These are phyloP conservation scores for Brevimyrus niger DNA, from an alignment of 2,113 vertebrate species.

Conservation along the genomic window DNA sequence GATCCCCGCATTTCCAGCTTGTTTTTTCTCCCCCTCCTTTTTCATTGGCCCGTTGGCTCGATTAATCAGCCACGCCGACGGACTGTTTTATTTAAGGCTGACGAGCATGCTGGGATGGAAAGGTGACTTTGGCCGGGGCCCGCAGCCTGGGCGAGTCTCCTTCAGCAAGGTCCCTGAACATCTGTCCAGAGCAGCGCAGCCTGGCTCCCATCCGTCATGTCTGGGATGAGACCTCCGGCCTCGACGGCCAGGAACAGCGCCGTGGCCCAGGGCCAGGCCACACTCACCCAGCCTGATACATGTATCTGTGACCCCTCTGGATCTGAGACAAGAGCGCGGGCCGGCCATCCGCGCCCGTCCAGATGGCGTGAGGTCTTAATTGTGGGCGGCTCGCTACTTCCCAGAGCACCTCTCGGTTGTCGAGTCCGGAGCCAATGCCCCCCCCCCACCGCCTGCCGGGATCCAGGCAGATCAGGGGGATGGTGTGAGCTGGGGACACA, in stretches of 20 bases:
- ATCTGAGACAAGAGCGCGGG: conserved; percentile 15
- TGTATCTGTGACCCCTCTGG: conserved; percentile 21
- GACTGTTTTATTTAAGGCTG: conserved; percentile 25
- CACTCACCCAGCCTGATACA: conserved; percentile 4
- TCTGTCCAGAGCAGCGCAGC: conserved; percentile 12
- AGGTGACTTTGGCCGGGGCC: conserved; percentile 31
- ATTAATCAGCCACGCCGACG: conserved; percentile 23
- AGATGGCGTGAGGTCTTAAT: conserved; percentile 26
- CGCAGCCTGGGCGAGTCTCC: conserved; percentile 12
- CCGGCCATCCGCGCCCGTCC: not conserved
- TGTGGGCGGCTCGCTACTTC: not conserved
- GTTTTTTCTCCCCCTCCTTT: not conserved
- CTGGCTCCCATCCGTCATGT: conserved; percentile 18
- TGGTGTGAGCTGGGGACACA: not conserved
- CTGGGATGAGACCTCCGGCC: conserved; percentile 9
- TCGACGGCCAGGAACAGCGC: not conserved
- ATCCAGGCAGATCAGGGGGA: not conserved
- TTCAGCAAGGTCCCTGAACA: conserved; percentile 23
- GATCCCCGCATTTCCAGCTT: not conserved
- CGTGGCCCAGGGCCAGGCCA: conserved; percentile 14
- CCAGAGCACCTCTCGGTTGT: not conserved
- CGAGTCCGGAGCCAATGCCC: not conserved
- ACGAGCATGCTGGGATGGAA: conserved; percentile 20
- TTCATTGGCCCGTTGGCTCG: conserved; percentile 22
- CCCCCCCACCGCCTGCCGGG: not conserved